Percentiles rank a stretch among this genome's conserved stretches.
Evolutionary conservation across 2,888 invertebrate species (phyloP).

Genomic region (Desoria tigrina): DNA sequence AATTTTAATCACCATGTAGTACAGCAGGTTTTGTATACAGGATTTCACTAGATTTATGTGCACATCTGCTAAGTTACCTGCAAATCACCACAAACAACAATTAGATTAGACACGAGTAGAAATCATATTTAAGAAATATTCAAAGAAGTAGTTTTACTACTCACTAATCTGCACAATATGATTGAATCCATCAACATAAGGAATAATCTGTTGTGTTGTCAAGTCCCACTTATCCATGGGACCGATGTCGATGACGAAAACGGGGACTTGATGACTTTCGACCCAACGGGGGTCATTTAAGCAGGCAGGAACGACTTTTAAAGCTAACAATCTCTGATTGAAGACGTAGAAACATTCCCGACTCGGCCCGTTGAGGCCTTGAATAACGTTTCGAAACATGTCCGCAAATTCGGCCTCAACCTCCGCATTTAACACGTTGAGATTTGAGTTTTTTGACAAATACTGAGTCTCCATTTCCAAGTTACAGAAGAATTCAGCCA

Average conservation of each 20-base stretch:
- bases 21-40: conserved; percentile 85
- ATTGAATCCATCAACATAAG: conserved; percentile 88
- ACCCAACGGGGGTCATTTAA: conserved; percentile 75
- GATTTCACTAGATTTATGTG: conserved; percentile 92
- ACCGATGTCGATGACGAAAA: conserved; percentile 70
- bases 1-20: conserved; percentile 72
- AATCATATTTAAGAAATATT: conserved; percentile 8
- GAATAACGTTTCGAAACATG: conserved; percentile 63
- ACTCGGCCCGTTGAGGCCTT: conserved; percentile 45
- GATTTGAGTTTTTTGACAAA: conserved; percentile 64
- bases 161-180: conserved; percentile 77
- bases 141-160: neutral
- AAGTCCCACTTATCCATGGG: conserved; percentile 81
- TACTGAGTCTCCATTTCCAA: conserved; percentile 84
- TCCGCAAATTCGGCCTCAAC: conserved; percentile 62
- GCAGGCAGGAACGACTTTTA: conserved; percentile 81
- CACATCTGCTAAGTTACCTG: conserved; percentile 74
- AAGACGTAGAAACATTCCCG: conserved; percentile 61
- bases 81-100: conserved; percentile 59
- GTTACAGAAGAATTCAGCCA: conserved; percentile 76
- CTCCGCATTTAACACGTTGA: conserved; percentile 57
- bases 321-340: conserved; percentile 82
- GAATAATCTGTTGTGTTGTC: conserved; percentile 85
- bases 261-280: conserved; percentile 86
- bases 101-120: neutral